These are phyloP conservation scores for Coendou prehensilis DNA, from an alignment of 2,797 vertebrate species.

Conservation along the genomic window DNA sequence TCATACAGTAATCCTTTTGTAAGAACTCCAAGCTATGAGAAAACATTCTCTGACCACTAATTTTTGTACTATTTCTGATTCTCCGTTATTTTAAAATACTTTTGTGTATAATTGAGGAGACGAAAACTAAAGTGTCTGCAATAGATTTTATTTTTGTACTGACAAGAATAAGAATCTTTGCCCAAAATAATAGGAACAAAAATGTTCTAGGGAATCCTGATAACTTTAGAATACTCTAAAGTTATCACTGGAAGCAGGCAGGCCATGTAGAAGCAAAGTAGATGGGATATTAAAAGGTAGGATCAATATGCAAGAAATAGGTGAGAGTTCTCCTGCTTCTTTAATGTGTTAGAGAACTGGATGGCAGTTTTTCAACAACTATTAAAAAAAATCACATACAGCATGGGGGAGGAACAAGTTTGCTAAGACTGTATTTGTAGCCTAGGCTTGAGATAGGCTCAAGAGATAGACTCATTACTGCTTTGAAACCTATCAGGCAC, in stretches of 20 bases:
- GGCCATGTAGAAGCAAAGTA: background rate
- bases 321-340: background rate
- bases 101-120: background rate
- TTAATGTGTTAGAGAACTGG: background rate
- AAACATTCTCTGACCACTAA: background rate
- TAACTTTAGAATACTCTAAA: too few relatives aligned
- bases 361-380: background rate
- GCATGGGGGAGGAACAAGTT: background rate
- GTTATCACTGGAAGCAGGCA: background rate
- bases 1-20: background rate
- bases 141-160: constrained; percentile 7
- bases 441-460: background rate
- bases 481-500: background rate
- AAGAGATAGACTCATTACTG: background rate
- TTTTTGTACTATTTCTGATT: background rate
- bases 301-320: background rate
- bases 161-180: background rate
- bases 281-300: background rate
- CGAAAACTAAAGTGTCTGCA: background rate
- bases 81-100: background rate
- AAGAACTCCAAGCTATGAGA: background rate
- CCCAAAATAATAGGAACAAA: background rate
- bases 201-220: background rate
- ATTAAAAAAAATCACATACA: background rate
- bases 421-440: background rate